Evolutionary conservation across 2,113 vertebrate species (phyloP).

Genomic region (Oreotragus oreotragus): DNA sequence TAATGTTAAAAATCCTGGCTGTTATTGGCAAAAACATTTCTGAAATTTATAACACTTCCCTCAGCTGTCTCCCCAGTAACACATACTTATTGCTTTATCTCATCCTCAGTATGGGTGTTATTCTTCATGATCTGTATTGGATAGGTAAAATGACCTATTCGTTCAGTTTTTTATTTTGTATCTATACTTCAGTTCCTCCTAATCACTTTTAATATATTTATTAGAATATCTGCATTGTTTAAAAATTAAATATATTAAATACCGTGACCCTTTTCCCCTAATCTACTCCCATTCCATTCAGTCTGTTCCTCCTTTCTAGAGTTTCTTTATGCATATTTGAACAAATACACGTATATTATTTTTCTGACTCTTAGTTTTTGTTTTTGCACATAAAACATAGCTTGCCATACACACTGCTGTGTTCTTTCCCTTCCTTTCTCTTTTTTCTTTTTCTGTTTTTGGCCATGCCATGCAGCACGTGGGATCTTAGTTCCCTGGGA

Average conservation of each 20-base stretch:
- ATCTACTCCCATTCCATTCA: neutral
- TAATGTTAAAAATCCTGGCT: neutral
- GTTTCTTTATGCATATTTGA: slow-evolving; percentile 12
- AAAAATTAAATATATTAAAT: slow-evolving; percentile 15
- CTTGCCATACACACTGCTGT: neutral
- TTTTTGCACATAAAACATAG: neutral
- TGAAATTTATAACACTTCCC: slow-evolving; percentile 18
- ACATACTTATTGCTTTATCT: neutral
- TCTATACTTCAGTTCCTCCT: neutral
- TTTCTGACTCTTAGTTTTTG: neutral
- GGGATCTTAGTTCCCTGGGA: neutral
- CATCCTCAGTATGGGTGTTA: neutral
- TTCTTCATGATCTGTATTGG: neutral
- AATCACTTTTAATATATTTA: neutral
- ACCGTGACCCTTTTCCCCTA: neutral
- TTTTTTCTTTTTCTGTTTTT: neutral
- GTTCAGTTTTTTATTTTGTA: neutral
- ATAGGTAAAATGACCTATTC: neutral
- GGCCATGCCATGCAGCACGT: neutral
- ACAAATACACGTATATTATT: neutral
- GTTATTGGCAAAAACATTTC: slow-evolving; percentile 19
- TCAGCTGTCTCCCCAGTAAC: neutral
- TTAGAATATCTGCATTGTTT: neutral
- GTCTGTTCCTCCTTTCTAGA: neutral
- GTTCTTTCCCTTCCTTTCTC: neutral